These are phyloP conservation scores for Molothrus aeneus DNA, from an alignment of 2,797 vertebrate genomes.

Conservation along the genomic window DNA sequence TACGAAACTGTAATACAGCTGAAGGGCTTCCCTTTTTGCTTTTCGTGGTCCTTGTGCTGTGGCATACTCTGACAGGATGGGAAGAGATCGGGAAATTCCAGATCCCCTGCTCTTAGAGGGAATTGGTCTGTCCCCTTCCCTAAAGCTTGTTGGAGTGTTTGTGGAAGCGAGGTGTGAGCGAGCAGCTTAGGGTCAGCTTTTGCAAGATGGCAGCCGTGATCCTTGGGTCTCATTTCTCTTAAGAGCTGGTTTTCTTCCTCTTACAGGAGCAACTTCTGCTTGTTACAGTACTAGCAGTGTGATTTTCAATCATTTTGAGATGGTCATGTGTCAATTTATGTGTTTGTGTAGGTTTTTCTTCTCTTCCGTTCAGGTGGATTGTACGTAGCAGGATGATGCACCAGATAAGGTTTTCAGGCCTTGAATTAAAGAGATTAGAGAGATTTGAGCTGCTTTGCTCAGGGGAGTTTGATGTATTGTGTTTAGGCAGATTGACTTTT, in stretches of 20 bases:
- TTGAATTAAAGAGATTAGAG: constrained; percentile 12
- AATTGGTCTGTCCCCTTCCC: neutral
- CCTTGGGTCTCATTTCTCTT: neutral
- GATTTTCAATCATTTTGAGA: neutral
- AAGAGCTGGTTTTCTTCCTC: neutral
- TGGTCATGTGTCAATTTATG: neutral
- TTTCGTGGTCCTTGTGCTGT: neutral
- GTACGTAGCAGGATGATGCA: neutral
- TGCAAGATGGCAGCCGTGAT: neutral
- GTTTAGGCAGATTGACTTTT: neutral
- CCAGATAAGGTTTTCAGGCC: neutral
- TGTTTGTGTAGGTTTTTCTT: neutral
- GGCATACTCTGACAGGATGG: rapidly evolving
- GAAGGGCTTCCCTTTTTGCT: neutral
- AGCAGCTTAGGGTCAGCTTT: neutral
- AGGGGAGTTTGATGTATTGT: neutral
- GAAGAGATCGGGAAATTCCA: neutral
- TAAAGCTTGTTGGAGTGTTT: neutral
- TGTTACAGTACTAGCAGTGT: rapidly evolving
- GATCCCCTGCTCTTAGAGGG: neutral
- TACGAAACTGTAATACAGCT: rapidly evolving
- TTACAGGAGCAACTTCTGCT: neutral
- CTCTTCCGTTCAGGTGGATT: neutral
- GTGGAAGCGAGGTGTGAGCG: neutral
- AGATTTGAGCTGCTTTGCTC: neutral